A percentile compares a stretch with the other conserved stretches of the same genome.
Conservation (phyloP, 2,888 invertebrate genomes). For the Mythimna loreyi region DNA sequence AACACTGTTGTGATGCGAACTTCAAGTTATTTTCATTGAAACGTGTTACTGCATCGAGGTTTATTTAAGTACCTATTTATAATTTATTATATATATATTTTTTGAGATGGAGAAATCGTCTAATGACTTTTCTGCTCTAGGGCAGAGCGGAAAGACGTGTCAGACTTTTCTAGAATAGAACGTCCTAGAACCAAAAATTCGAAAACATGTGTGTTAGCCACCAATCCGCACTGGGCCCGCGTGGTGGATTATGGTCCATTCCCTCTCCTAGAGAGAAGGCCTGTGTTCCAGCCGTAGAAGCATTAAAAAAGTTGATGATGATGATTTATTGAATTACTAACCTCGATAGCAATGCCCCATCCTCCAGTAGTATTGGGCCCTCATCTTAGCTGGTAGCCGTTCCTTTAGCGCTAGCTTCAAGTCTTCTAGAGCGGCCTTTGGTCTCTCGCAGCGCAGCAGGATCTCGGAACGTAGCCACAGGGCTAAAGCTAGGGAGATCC, state of each 20-base stretch:
- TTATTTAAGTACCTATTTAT: too few relatives aligned
- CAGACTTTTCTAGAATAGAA: too few relatives aligned
- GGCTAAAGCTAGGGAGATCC: slow-evolving; percentile 92
- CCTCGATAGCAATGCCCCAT: slow-evolving; percentile 93
- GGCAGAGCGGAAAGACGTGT: neutral
- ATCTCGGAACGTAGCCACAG: slow-evolving; percentile 93
- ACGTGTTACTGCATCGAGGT: neutral
- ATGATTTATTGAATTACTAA: too few relatives aligned
- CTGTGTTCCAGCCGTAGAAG: too few relatives aligned
- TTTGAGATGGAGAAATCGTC: too few relatives aligned
- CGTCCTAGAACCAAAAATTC: too few relatives aligned
- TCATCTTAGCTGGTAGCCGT: slow-evolving; percentile 91
- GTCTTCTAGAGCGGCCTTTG: slow-evolving; percentile 92
- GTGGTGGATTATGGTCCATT: too few relatives aligned
- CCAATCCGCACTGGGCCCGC: too few relatives aligned
- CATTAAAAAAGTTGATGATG: too few relatives aligned
- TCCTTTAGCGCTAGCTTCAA: slow-evolving; percentile 92
- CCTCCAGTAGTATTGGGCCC: slow-evolving; percentile 93
- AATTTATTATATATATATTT: too few relatives aligned
- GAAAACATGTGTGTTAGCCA: too few relatives aligned
- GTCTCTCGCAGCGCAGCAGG: slow-evolving; percentile 90
- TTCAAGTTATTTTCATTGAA: neutral
- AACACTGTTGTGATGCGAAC: neutral
- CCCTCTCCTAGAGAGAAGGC: too few relatives aligned
- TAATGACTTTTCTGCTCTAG: neutral